Percentiles rank a stretch among this genome's conserved stretches.
These are phyloP conservation scores for Onthophagus sagittarius DNA, from an alignment of 2,888 invertebrate species.

Conservation along the genomic window DNA sequence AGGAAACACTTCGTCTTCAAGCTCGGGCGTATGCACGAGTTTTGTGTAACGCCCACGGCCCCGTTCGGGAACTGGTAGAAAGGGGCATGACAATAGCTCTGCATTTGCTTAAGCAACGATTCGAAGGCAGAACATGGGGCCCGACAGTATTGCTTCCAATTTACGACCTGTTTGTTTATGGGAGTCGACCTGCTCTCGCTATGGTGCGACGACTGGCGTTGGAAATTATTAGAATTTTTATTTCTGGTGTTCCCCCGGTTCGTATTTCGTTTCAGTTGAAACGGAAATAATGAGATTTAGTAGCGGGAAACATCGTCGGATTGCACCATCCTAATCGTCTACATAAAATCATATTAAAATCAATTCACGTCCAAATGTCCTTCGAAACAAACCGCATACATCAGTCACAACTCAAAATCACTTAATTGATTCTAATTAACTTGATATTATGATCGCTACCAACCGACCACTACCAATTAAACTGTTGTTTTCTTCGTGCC, in stretches of 20 bases:
- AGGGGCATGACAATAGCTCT: constrained; percentile 4
- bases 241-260: not conserved
- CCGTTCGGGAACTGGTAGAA: not conserved
- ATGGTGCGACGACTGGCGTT: not conserved
- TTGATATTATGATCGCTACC: not conserved
- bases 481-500: not conserved
- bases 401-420: not conserved
- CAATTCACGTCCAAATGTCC: not conserved
- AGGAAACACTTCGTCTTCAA: constrained; percentile 1
- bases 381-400: not conserved
- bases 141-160: constrained; percentile 12
- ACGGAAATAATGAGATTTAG: constrained; percentile 2
- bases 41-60: not conserved
- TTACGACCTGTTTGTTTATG: constrained; percentile 12
- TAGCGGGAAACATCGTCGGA: not conserved
- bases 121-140: constrained; percentile 1
- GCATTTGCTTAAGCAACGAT: constrained; percentile 6
- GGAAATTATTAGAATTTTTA: constrained; percentile 11
- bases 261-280: not conserved
- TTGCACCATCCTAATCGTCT: not conserved
- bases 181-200: constrained; percentile 3
- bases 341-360: too few species aligned
- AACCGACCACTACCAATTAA: not conserved
- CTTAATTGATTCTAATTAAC: not conserved
- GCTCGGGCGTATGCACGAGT: constrained; percentile 1